These are phyloP conservation scores for Oncorhynchus kisutch DNA, from an alignment of 2,113 vertebrate species.

Conservation along the genomic window DNA sequence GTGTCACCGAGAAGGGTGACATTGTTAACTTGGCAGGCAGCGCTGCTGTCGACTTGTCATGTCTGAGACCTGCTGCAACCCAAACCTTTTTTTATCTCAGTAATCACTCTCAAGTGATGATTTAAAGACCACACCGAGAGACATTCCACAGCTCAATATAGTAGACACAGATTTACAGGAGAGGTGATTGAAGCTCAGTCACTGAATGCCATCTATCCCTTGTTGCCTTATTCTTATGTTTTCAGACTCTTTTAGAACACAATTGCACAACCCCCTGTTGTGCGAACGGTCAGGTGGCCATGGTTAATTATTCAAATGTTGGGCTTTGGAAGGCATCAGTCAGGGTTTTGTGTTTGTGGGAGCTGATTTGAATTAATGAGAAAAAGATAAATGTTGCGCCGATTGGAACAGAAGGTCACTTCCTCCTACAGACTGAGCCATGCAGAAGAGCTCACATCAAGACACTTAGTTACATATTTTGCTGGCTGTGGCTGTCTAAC, in stretches of 20 bases:
- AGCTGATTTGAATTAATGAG: conserved; percentile 47
- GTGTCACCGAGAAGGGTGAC: neutral
- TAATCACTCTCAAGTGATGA: neutral
- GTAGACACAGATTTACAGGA: neutral
- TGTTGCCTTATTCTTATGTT: neutral
- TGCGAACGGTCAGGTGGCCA: conserved; percentile 1
- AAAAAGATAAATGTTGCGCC: conserved; percentile 15
- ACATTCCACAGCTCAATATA: conserved; percentile 2
- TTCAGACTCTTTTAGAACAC: neutral
- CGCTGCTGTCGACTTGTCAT: neutral
- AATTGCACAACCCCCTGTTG: neutral
- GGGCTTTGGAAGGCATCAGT: conserved; percentile 10
- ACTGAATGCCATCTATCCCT: neutral
- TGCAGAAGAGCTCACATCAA: neutral
- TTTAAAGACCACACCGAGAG: conserved; percentile 9
- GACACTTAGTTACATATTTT: neutral
- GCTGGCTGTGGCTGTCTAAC: neutral
- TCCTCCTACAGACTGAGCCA: conserved; percentile 31
- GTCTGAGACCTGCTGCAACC: neutral
- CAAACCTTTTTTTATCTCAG: neutral
- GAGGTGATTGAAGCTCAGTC: neutral
- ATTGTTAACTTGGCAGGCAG: neutral
- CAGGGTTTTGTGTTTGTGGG: conserved; percentile 13
- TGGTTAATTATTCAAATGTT: conserved; percentile 22
- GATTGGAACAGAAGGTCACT: conserved; percentile 15